These are phyloP conservation scores for Drosophila subsilvestris DNA, from an alignment of 2,888 invertebrate genomes.

Conservation along the genomic window DNA sequence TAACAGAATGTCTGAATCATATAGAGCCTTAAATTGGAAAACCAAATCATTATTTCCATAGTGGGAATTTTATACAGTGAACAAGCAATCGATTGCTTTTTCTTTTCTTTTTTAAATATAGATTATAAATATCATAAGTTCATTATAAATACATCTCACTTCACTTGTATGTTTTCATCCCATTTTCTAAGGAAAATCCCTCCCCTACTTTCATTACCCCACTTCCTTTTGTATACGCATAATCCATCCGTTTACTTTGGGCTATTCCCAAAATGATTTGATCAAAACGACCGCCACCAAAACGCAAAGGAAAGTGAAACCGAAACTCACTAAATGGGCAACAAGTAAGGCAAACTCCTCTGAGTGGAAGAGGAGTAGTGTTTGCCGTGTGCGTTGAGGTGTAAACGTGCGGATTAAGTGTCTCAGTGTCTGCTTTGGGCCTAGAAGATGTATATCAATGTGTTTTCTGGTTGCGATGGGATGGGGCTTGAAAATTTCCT, in stretches of 20 bases:
- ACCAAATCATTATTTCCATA: too few species aligned
- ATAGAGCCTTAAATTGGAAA: too few species aligned
- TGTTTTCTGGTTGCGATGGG: slow-evolving; percentile 16
- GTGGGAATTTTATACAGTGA: too few species aligned
- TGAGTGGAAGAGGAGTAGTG: neutral
- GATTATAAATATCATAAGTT: too few species aligned
- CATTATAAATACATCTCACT: neutral
- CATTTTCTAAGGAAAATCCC: neutral
- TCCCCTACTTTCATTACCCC: neutral
- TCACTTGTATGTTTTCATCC: neutral
- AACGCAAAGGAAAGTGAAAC: slow-evolving; percentile 3
- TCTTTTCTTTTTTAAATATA: too few species aligned
- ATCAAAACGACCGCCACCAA: slow-evolving; percentile 12
- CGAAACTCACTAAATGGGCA: slow-evolving; percentile 43
- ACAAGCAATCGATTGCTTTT: too few species aligned
- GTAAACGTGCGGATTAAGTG: slow-evolving; percentile 81
- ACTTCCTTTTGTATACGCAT: neutral
- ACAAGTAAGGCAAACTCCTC: slow-evolving; percentile 49
- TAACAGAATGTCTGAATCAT: too few species aligned
- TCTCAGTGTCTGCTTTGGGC: slow-evolving; percentile 63
- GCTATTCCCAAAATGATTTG: slow-evolving; percentile 25
- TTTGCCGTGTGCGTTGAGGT: slow-evolving; percentile 73
- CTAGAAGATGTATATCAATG: slow-evolving; percentile 62
- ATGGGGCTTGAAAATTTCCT: slow-evolving; percentile 5
- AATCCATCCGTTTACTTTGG: neutral